Conservation (phyloP, 2,888 invertebrate genomes). For the Xylocampa areola region DNA sequence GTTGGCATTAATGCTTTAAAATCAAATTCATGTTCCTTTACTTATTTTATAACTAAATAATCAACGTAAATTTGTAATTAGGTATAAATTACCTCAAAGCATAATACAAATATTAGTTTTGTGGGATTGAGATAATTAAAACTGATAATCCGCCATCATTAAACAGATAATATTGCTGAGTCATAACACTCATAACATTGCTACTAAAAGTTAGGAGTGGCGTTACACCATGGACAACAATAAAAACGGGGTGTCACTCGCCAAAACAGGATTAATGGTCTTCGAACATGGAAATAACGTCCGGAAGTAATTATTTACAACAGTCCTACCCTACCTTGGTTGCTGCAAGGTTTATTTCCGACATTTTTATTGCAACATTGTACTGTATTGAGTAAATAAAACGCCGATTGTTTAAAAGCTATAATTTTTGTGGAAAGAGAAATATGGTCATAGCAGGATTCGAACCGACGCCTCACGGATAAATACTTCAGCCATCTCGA, state of each 20-base stretch:
- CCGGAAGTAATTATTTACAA: slow-evolving; percentile 72
- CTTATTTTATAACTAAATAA: no score
- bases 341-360: slow-evolving; percentile 50
- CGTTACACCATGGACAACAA: slow-evolving; percentile 67
- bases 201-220: slow-evolving; percentile 64
- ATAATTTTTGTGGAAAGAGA: no score
- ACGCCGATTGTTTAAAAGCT: not conserved
- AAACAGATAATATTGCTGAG: slow-evolving; percentile 32
- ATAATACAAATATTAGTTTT: no score
- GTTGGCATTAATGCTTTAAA: no score
- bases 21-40: no score
- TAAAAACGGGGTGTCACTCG: slow-evolving; percentile 63
- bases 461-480: no score
- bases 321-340: slow-evolving; percentile 62
- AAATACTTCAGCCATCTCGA: no score
- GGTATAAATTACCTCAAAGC: not conserved
- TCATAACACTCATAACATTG: slow-evolving; percentile 36
- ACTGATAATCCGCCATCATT: slow-evolving; percentile 8
- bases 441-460: no score
- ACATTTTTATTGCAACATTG: slow-evolving; percentile 36
- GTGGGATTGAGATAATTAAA: slow-evolving; percentile 1
- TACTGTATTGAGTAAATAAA: slow-evolving; percentile 24
- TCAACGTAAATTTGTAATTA: no score
- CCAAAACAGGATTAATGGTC: slow-evolving; percentile 74
- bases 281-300: slow-evolving; percentile 71